Evolutionary conservation across 2,797 vertebrate genomes (phyloP), one percentile per base, ranked within the genome.

Genomic region (Labeo calbasu): DNA sequence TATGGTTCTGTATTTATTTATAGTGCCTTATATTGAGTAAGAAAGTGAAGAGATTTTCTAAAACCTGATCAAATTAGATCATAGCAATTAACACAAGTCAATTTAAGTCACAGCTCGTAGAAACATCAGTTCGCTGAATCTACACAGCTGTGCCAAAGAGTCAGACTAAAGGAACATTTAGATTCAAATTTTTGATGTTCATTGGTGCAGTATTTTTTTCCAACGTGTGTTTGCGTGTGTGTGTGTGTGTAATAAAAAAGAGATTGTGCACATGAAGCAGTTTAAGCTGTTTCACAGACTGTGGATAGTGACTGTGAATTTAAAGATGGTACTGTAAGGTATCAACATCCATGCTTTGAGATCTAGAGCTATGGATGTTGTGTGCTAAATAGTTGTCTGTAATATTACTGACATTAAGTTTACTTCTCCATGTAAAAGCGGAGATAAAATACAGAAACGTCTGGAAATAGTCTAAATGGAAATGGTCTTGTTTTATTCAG

Each of bases 1-100:
- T 40, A 65, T 75, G 69, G 57, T 25, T 83, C 14, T 68, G 46
- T 55, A 83, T 83, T 82, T 82, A 76, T 82, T 76, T 76, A 55
- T 75, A 65, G 70, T 75, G 71, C 48, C 40, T 76, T 75, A 51
- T 51, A 51, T 13, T 19, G 46, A 43, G 32, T 7, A 25, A 81
- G 15, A 70, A 59, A 43, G 14, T 14, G 10, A 40, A 25, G 40
- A 75, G 46, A 65, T 73, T 40, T 17, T 73, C 28, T 66, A 5
- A 51, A 66, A 55, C 21, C n/a, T 3, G 21, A 53, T 82, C 11
- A 28, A 66, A 75, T 75, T 5, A 51, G 9, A 66, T 63, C 36
- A 32, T 50, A 61, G 55, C 15, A 63, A 61, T 36, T 12, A 15
- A 59, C 69, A 59, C 9, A 40, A 23, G 65, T 53, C 23, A 21